Percentiles rank a stretch among this genome's conserved stretches.
These are phyloP conservation scores for Planococcus citri DNA, from an alignment of 1,140 invertebrate genomes.

Conservation along the genomic window DNA sequence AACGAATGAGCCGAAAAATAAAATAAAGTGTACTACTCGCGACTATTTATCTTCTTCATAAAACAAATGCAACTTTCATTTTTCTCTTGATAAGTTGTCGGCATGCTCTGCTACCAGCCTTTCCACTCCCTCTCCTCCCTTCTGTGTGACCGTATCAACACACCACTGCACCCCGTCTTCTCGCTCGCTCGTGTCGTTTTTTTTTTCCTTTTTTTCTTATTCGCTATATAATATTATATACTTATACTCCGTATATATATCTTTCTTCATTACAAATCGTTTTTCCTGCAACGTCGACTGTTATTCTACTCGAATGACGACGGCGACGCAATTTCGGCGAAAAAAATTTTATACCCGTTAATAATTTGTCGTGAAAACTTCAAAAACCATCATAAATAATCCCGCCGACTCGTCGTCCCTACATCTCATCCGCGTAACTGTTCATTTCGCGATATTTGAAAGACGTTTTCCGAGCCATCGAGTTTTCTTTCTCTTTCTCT, in stretches of 20 bases:
- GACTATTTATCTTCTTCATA: no score
- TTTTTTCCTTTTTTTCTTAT: background rate
- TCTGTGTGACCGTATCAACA: no score
- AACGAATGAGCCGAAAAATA: no score
- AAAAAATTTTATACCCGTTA: slow-evolving; percentile 20
- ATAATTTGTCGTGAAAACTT: slow-evolving; percentile 20
- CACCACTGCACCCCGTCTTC: background rate
- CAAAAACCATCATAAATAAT: slow-evolving; percentile 18
- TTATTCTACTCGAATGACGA: slow-evolving; percentile 18
- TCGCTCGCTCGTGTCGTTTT: background rate
- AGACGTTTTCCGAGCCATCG: slow-evolving; percentile 19
- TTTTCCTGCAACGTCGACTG: background rate
- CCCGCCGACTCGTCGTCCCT: background rate
- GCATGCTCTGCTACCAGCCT: no score
- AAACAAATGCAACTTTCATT: no score
- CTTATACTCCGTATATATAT: background rate
- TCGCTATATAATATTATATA: background rate
- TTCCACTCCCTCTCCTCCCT: no score
- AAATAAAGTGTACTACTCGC: no score
- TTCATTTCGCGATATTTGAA: slow-evolving; percentile 19
- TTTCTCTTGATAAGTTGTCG: no score
- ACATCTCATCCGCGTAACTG: background rate
- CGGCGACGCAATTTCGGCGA: slow-evolving; percentile 15
- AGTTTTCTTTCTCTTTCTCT: background rate
- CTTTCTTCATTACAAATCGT: slow-evolving; percentile 16